These are phyloP conservation scores for Amblyjoppa proteus DNA, from an alignment of 2,888 invertebrate species.

Conservation along the genomic window DNA sequence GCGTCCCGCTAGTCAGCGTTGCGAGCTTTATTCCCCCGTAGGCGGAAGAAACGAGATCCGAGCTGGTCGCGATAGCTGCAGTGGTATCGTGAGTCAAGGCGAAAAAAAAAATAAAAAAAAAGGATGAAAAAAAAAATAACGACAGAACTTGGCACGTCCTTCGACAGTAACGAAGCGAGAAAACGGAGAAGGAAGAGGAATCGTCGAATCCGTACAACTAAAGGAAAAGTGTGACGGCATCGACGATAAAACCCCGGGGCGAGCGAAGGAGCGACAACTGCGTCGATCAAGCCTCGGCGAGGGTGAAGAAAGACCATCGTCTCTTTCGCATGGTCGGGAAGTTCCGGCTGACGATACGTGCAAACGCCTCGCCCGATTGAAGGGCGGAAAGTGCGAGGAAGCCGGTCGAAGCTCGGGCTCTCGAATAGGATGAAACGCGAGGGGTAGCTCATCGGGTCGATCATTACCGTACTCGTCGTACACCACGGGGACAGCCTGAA, in stretches of 20 bases:
- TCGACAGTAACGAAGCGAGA: conserved; percentile 43
- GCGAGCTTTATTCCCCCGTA: conserved; percentile 2
- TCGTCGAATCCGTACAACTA: conserved; percentile 25
- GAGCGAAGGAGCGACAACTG: conserved; percentile 52
- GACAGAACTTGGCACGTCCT: conserved; percentile 28
- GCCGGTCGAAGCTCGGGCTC: conserved; percentile 15
- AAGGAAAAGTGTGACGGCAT: conserved; percentile 45
- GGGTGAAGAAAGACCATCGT: conserved; percentile 51
- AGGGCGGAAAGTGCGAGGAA: conserved; percentile 34
- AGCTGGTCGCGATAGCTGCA: conserved; percentile 4
- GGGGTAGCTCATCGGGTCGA: conserved; percentile 52
- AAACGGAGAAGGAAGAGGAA: conserved; percentile 26
- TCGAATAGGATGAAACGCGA: conserved; percentile 50
- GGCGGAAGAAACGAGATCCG: conserved; percentile 6
- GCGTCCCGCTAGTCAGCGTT: background rate
- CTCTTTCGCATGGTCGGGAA: conserved; percentile 19
- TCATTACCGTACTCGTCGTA: conserved; percentile 60
- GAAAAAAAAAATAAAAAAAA: background rate
- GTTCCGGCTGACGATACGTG: conserved; percentile 44
- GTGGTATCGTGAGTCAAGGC: background rate
- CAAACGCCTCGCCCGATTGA: conserved; percentile 4
- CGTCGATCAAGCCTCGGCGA: conserved; percentile 58
- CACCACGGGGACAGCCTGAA: conserved; percentile 42
- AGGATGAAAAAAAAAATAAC: background rate
- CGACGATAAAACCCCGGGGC: conserved; percentile 44